Percentiles rank a stretch among this genome's conserved stretches.
Evolutionary conservation across 2,113 vertebrate species (phyloP).

Genomic region (Saccopteryx leptura): DNA sequence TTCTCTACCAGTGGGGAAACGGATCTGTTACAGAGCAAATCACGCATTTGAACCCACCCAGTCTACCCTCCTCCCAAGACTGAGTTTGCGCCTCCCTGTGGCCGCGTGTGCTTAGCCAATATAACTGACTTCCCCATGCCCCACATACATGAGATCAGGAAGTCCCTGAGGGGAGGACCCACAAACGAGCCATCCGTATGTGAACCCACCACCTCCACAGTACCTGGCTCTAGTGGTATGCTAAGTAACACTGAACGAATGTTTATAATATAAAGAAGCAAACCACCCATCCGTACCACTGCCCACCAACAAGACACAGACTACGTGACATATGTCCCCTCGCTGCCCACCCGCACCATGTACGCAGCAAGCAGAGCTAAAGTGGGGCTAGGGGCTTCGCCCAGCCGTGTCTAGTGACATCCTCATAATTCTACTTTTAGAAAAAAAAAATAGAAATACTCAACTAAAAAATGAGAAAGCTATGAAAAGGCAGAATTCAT

Average conservation of each 20-base stretch:
- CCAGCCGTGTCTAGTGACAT: background rate
- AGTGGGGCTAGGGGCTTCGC: background rate
- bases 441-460: background rate
- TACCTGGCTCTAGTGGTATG: background rate
- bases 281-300: background rate
- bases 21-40: background rate
- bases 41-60: background rate
- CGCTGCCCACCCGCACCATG: background rate
- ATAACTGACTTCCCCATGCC: background rate
- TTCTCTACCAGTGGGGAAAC: background rate
- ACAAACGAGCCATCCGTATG: background rate
- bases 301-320: background rate
- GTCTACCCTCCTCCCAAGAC: background rate
- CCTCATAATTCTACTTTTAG: background rate
- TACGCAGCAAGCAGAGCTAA: background rate
- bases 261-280: background rate
- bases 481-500: background rate
- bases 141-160: background rate
- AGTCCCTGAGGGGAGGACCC: background rate
- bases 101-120: background rate
- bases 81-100: background rate
- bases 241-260: background rate
- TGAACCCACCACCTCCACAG: background rate
- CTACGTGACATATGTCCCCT: background rate
- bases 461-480: background rate